Conservation (phyloP, 2,888 invertebrate species). For the Diarsia mendica region DNA sequence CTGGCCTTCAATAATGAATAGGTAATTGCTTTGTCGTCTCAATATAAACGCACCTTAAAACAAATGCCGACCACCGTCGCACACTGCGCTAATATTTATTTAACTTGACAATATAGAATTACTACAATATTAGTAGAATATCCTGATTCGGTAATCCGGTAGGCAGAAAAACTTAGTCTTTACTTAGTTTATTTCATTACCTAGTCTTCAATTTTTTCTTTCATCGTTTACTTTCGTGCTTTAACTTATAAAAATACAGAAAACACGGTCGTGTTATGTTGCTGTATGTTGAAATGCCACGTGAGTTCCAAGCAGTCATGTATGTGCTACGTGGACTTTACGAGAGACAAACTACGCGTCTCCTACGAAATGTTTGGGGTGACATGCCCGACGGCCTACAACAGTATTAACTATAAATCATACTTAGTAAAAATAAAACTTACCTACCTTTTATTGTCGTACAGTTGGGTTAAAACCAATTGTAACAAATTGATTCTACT, state of each 20-base stretch:
- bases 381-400: background rate
- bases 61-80: constrained; percentile 42
- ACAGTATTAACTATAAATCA: background rate
- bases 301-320: background rate
- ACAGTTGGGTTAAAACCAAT: background rate
- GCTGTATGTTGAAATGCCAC: background rate
- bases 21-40: background rate
- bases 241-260: background rate
- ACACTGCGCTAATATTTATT: constrained; percentile 52
- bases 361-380: background rate
- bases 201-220: constrained; percentile 27
- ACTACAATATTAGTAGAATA: constrained; percentile 34
- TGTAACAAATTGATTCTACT: background rate
- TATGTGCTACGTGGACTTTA: background rate
- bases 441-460: background rate
- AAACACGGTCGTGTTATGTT: constrained; percentile 4
- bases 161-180: constrained; percentile 18
- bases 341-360: background rate
- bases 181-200: constrained; percentile 1
- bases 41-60: constrained; percentile 28
- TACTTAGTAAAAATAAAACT: background rate
- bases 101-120: constrained; percentile 24
- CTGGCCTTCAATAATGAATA: background rate
- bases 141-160: constrained; percentile 21
- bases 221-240: constrained; percentile 11